phyloP scores from a whole-genome alignment of 2,113 vertebrate genomes.

The Echinops telfairi region DNA sequence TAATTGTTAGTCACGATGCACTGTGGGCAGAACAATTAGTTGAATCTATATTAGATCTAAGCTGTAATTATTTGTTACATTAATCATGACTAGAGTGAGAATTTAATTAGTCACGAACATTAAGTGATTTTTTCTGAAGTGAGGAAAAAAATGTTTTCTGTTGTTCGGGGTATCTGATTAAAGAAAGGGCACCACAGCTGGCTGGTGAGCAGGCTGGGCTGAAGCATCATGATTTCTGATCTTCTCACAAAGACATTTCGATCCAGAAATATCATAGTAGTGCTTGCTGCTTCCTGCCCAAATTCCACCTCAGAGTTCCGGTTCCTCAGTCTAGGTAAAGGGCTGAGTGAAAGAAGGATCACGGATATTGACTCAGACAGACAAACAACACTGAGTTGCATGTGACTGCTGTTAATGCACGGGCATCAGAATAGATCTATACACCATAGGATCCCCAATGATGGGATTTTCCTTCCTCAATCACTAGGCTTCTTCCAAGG shows the following conservation, averaged over 20 bases:
- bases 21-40: slow-evolving; percentile 89
- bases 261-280: background rate
- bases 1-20: slow-evolving; percentile 88
- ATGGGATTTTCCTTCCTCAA: background rate
- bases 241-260: background rate
- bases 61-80: slow-evolving; percentile 91
- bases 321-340: background rate
- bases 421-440: background rate
- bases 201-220: background rate
- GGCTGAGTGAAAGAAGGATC: background rate
- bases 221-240: background rate
- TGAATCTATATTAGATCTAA: slow-evolving; percentile 91
- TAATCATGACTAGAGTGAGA: slow-evolving; percentile 89
- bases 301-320: background rate
- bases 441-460: background rate
- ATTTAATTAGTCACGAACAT: slow-evolving; percentile 88
- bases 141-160: slow-evolving; percentile 41
- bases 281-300: background rate
- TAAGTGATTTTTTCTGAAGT: slow-evolving; percentile 73
- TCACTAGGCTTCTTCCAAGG: background rate
- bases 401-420: background rate
- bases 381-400: background rate
- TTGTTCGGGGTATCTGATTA: slow-evolving; percentile 63
- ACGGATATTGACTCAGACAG: background rate
- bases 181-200: background rate